phyloP scores from a whole-genome alignment of 2,113 vertebrate genomes.

The Eupsittula cactorum region DNA sequence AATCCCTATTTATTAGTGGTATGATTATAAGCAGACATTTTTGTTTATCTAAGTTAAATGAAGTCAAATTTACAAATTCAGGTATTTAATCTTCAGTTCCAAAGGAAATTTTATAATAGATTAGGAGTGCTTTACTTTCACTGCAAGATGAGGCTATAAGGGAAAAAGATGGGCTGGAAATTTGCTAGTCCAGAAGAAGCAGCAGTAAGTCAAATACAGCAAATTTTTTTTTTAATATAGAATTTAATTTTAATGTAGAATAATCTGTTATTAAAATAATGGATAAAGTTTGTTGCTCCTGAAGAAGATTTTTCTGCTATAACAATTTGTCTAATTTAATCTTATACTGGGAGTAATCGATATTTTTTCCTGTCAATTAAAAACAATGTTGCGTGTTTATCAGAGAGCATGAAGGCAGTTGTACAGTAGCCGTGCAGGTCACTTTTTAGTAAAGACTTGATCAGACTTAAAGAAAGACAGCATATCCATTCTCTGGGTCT shows the following conservation, averaged over 20 bases:
- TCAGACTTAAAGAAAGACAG: not conserved
- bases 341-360: not conserved
- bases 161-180: not conserved
- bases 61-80: not conserved
- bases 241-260: not conserved
- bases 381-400: not conserved
- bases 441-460: not conserved
- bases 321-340: not conserved
- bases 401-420: not conserved
- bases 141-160: not conserved
- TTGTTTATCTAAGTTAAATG: not conserved
- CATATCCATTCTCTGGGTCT: not conserved
- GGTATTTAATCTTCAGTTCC: not conserved
- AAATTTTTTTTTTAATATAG: not conserved
- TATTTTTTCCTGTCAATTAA: not conserved
- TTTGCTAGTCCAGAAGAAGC: not conserved
- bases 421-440: not conserved
- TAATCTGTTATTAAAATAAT: not conserved
- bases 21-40: not conserved
- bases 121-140: not conserved
- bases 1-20: not conserved
- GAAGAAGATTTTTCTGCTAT: not conserved
- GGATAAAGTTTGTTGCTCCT: not conserved
- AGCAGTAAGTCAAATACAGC: not conserved
- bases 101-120: not conserved